A percentile compares a stretch with the other conserved stretches of the same genome.
These are phyloP conservation scores for Bombyx mori DNA, from an alignment of 1,140 invertebrate genomes.

Conservation along the genomic window DNA sequence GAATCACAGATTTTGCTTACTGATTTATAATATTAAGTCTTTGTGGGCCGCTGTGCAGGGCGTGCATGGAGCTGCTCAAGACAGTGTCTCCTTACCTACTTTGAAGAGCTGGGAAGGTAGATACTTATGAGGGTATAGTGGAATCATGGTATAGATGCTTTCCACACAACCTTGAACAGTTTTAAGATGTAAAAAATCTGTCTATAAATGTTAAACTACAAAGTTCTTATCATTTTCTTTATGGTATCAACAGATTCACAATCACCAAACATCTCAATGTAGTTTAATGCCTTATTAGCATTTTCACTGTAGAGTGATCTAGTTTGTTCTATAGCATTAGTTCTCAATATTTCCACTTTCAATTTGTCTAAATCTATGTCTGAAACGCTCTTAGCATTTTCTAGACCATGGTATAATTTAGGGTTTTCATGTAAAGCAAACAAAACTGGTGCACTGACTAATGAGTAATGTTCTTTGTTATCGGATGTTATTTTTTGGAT, in stretches of 20 bases:
- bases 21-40: too few species aligned
- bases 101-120: too few species aligned
- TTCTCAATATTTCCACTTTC: slow-evolving; percentile 38
- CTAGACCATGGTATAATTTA: slow-evolving; percentile 74
- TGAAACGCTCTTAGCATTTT: slow-evolving; percentile 74
- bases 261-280: slow-evolving; percentile 46
- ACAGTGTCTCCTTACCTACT: too few species aligned
- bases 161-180: too few species aligned
- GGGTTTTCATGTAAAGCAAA: slow-evolving; percentile 81
- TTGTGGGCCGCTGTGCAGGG: too few species aligned
- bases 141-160: too few species aligned
- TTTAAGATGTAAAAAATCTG: too few species aligned
- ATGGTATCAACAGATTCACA: slow-evolving; percentile 43
- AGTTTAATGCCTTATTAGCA: slow-evolving; percentile 43
- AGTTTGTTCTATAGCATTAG: slow-evolving; percentile 47
- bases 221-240: slow-evolving; percentile 45
- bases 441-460: slow-evolving; percentile 84
- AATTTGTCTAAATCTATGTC: slow-evolving; percentile 75
- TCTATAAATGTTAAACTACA: slow-evolving; percentile 19
- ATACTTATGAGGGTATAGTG: too few species aligned
- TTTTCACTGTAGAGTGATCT: slow-evolving; percentile 38
- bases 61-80: too few species aligned
- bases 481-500: slow-evolving; percentile 62
- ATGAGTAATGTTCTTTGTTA: slow-evolving; percentile 71
- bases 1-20: too few species aligned